phyloP scores from a whole-genome alignment of 2,797 vertebrate genomes.

The Podargus strigoides region DNA sequence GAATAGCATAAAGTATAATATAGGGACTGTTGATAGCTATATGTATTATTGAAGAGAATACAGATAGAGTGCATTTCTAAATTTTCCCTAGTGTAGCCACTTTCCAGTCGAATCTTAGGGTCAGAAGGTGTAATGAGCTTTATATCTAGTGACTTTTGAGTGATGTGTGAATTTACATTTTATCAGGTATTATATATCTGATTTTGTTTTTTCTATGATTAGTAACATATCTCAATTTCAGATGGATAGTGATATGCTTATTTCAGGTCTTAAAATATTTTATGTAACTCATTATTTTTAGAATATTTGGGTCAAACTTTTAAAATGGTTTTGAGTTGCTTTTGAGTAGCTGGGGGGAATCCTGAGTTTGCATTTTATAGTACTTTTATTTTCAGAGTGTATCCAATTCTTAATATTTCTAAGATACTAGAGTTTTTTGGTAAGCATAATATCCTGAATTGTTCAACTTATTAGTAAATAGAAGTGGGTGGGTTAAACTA shows the following conservation, averaged over 20 bases:
- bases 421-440: neutral
- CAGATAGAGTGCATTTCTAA: neutral
- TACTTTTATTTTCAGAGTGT: neutral
- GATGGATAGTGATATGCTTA: neutral
- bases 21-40: neutral
- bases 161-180: neutral
- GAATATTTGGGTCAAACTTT: neutral
- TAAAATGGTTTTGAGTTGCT: neutral
- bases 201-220: neutral
- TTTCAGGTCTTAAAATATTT: neutral
- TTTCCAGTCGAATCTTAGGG: neutral
- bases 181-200: neutral
- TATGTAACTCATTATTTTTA: neutral
- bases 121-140: neutral
- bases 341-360: neutral
- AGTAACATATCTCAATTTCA: neutral
- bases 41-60: neutral
- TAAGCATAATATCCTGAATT: neutral
- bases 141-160: neutral
- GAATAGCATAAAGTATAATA: neutral
- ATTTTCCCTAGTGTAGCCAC: neutral
- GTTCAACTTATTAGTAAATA: neutral
- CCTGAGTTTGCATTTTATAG: neutral
- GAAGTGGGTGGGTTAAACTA: neutral
- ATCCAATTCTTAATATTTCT: neutral